Base-by-base conservation (phyloP, 1,140 invertebrate genomes). In the Trichogramma pretiosum region DNA sequence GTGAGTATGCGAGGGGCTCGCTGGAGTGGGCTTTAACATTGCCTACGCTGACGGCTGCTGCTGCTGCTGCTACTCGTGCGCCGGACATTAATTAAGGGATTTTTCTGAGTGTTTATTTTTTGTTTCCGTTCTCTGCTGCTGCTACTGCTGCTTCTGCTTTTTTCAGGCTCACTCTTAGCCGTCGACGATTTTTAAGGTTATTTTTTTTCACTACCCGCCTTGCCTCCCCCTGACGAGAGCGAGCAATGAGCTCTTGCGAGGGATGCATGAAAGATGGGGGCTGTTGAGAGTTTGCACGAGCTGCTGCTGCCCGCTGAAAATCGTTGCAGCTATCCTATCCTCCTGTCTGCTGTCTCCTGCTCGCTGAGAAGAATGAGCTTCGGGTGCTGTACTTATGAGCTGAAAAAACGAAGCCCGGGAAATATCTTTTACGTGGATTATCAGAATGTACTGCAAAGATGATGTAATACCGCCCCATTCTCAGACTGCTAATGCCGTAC, bases 31-130 rank as follows among this genome's bases (percentile, higher is more conserved):
- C 43, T 51, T 51, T 46, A 51, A 46, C 49, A 41, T 41, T 17
- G 43, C 37, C 23, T 11, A 28, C 38, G 48, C 36, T 50, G 48
- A 50, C 44, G 49, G 49, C 39, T 41, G 32, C 24, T 28, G 11
- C 24, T n/a, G n/a, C n/a, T n/a, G n/a, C n/a, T n/a, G n/a, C n/a
- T n/a, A 11, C 48, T 43, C 36, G 11, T 41, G 48, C 37, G 11
- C 30, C 30, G 42, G 42, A 45, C 48, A 50, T 50, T 50, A 50
- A 50, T 50, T 50, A 50, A 50, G 48, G 48, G 42, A 50, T 50
- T 50, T 50, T 50, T 45, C 48, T 46, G 48, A 46, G 42, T 45
- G 42, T 50, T 50, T 50, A 40, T 50, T 50, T 45, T 45, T 46
- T 50, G 28, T 44, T 45, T 11, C 11, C 24, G 5, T 11, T 28